These are phyloP conservation scores for Bujurquina vittata DNA, from an alignment of 2,113 vertebrate species.

Conservation along the genomic window DNA sequence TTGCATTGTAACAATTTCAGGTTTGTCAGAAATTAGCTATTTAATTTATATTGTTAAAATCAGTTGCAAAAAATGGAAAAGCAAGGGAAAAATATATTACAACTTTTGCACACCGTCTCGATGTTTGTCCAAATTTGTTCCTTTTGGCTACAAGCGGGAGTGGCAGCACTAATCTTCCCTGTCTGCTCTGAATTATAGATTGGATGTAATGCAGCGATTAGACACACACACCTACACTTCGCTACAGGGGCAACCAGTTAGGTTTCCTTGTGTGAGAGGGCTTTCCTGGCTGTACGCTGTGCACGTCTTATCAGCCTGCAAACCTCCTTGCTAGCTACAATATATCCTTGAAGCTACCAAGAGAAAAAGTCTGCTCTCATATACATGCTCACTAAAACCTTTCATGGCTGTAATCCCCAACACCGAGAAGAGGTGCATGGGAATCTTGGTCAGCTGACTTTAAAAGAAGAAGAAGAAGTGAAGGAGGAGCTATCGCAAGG, in stretches of 20 bases:
- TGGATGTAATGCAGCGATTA: conserved; percentile 58
- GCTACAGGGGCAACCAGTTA: background rate
- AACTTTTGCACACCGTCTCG: conserved; percentile 46
- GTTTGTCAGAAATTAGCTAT: background rate
- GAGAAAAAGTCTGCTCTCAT: conserved; percentile 21
- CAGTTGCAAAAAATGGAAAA: too few species aligned
- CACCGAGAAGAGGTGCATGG: conserved; percentile 60
- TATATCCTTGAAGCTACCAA: conserved; percentile 22
- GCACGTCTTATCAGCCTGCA: conserved; percentile 55
- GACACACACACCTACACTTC: conserved; percentile 29
- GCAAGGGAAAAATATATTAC: background rate
- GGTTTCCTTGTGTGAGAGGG: background rate
- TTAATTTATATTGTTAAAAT: background rate
- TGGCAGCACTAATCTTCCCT: conserved; percentile 35
- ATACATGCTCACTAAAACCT: conserved; percentile 46
- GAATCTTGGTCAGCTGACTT: conserved; percentile 74
- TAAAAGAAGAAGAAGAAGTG: conserved; percentile 40
- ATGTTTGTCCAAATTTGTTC: conserved; percentile 47
- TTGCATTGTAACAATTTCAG: background rate
- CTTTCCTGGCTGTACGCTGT: conserved; percentile 14
- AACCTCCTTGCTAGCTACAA: conserved; percentile 9
- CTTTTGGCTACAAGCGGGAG: conserved; percentile 22
- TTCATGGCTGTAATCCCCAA: conserved; percentile 58
- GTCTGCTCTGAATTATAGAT: conserved; percentile 68
- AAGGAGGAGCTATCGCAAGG: conserved; percentile 26